Percentiles rank a stretch among this genome's conserved stretches.
phyloP scores from a whole-genome alignment of 1,140 invertebrate species.

The Harpegnathos saltator region DNA sequence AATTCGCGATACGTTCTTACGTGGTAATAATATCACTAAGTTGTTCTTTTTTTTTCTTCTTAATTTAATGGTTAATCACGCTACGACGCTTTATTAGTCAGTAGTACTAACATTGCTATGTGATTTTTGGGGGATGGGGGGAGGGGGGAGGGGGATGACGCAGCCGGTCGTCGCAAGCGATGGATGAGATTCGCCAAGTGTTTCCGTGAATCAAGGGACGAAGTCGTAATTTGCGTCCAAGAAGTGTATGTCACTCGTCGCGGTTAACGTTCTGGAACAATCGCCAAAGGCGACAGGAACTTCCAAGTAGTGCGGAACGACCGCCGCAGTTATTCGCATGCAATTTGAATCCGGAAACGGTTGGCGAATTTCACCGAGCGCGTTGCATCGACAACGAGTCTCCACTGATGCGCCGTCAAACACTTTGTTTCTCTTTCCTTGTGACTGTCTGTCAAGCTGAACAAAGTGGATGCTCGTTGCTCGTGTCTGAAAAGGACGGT shows the following conservation, averaged over 20 bases:
- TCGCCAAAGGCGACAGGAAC: neutral
- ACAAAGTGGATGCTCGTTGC: constrained; percentile 57
- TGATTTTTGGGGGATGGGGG: constrained; percentile 65
- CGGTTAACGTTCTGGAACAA: neutral
- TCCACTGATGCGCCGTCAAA: constrained; percentile 50
- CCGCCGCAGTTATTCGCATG: neutral
- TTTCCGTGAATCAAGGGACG: constrained; percentile 4
- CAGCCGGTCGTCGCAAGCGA: constrained; percentile 50
- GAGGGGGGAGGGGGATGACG: constrained; percentile 30
- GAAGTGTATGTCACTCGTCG: neutral
- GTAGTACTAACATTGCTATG: constrained; percentile 81
- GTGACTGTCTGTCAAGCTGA: constrained; percentile 58
- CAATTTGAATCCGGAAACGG: constrained; percentile 24
- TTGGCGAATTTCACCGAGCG: constrained; percentile 27
- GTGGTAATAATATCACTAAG: constrained; percentile 77
- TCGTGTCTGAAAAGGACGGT: constrained; percentile 56
- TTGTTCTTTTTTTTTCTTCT: constrained; percentile 21
- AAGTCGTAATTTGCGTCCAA: neutral
- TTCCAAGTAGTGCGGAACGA: neutral
- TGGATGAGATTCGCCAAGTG: neutral
- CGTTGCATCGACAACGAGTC: constrained; percentile 56
- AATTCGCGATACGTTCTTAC: constrained; percentile 69
- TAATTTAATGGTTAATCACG: constrained; percentile 75
- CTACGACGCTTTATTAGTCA: constrained; percentile 82
- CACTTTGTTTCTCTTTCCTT: constrained; percentile 57